These are phyloP conservation scores for Hydrolagus affinis DNA, from an alignment of 2,113 vertebrate genomes.

Conservation along the genomic window DNA sequence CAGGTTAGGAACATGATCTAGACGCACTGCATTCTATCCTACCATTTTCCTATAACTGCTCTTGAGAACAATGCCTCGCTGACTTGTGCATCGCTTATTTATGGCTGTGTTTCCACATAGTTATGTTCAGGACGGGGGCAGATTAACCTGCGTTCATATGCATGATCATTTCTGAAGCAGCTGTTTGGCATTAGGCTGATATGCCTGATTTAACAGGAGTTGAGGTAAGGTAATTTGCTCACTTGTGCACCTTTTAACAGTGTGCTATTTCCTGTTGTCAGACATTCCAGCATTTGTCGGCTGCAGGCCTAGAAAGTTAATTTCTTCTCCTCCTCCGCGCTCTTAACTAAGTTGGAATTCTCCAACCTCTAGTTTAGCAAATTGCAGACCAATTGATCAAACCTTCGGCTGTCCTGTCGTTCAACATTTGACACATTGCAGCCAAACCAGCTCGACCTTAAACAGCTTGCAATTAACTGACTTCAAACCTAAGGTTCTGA, in stretches of 20 bases:
- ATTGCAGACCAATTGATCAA: too few species aligned
- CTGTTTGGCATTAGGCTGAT: constrained; percentile 19
- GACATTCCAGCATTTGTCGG: too few species aligned
- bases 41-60: constrained; percentile 7
- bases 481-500: too few species aligned
- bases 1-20: not conserved
- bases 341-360: too few species aligned
- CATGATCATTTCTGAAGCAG: constrained; percentile 27
- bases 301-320: too few species aligned
- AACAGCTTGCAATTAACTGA: too few species aligned
- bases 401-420: too few species aligned
- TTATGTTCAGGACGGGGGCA: constrained; percentile 10
- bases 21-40: not conserved
- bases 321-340: too few species aligned
- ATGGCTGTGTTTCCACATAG: not conserved
- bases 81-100: constrained; percentile 13
- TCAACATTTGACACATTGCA: too few species aligned
- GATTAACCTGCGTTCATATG: constrained; percentile 26
- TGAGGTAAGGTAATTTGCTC: constrained; percentile 1
- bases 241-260: not conserved
- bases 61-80: not conserved
- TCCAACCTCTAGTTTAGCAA: too few species aligned
- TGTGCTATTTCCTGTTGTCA: constrained; percentile 6
- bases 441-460: too few species aligned
- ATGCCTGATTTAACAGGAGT: constrained; percentile 30